Base-by-base conservation (phyloP, 2,888 invertebrate species). In the Perdita meconis region DNA sequence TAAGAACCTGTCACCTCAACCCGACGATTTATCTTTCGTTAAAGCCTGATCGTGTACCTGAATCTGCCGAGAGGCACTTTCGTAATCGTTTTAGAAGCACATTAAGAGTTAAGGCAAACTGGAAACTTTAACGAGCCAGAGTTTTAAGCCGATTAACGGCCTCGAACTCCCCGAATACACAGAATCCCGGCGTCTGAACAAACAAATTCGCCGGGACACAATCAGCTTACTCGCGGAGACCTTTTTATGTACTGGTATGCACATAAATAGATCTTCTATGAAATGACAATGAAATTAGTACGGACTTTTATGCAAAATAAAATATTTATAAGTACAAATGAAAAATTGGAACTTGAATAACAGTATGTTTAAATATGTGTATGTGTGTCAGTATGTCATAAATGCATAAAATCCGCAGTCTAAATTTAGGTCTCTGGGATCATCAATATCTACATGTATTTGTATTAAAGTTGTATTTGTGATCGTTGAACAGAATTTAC, bases 101-200 rank as follows among this genome's bases (percentile, higher is more conserved):
- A 68, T 74, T 78, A 68, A 74, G 68, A 74, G 70, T 63, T 53
- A 81, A 81, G 38, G 70, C 65, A 78, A 78, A 78, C 81, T 50
- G 64, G 60, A 44, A 81, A 81, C 81, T 81, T 74, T 81, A 81
- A 81, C 81, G 70, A 74, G 74, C 19, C 57, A 38, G 65, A 68
- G 81, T 67, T 81, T 78, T 81, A 81, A 81, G 81, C 81, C 81
- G 81, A 81, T 81, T 81, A 81, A 74, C 78, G 60, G 67, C 78
- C 67, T 70, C 74, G 60, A 81, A 77, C 68, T 77, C 55, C 63
- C 8, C 64, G 40, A 75, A 64, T 75, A 67, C 71, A 66, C 69
- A 57, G 63, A 30, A 26, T 51, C 69, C 55, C 13, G 24, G 44
- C 13, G 57, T 38, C 65, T 69, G 73, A 64, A 50, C 64, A 76